Base-by-base conservation (phyloP, 30 jellyfish, hydroid and myxozoan genomes). In the Rhopilema esculentum region DNA sequence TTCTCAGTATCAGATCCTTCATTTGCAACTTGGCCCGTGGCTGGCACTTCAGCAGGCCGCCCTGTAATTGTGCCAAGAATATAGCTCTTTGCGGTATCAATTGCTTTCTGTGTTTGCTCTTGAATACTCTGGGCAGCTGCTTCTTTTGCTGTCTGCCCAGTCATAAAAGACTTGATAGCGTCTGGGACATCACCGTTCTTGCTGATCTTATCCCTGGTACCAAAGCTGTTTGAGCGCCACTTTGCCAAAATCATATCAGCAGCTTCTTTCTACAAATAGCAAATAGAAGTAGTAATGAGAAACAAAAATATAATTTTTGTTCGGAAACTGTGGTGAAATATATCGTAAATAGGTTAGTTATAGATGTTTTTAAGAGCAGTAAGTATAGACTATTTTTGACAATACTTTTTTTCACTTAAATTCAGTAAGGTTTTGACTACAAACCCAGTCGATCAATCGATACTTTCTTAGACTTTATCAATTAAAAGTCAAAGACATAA, bases 201-300 rank as follows among this genome's bases (percentile, higher is more conserved):
- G 15, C 57, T 77, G 30, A 85, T 32, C 15, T 49, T 77, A 68
- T 30, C 88, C 70, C 96, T 75, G 85, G 69, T 83, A 8, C 99
- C 97, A 79, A 95, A 95, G 64, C 97, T 95, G 62, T 86, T 90
- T 15, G 96, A 65, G 52, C 99, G 90, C 99, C 99, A 95, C 51
- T 90, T 80, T 27, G 89, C 97, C 77, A 95, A 85, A 32, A 95
- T 92, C 61, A 72, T 64, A 26, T 92, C 94, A 18, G 99, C 99
- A 12, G 92, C 90, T 63, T 97, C 97, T 66, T 69, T 85, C 99
- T 95, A 71, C 80, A 89, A 85, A 23, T n/a, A 30, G 73, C 6
- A 40, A 40, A 40, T 12, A 40, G n/a, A n/a, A n/a, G n/a, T n/a
- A n/a, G n/a, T n/a, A n/a, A n/a, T n/a, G n/a, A n/a, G n/a, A n/a